These are phyloP conservation scores for Addax nasomaculatus DNA, from an alignment of 2,113 vertebrate genomes.

Conservation along the genomic window DNA sequence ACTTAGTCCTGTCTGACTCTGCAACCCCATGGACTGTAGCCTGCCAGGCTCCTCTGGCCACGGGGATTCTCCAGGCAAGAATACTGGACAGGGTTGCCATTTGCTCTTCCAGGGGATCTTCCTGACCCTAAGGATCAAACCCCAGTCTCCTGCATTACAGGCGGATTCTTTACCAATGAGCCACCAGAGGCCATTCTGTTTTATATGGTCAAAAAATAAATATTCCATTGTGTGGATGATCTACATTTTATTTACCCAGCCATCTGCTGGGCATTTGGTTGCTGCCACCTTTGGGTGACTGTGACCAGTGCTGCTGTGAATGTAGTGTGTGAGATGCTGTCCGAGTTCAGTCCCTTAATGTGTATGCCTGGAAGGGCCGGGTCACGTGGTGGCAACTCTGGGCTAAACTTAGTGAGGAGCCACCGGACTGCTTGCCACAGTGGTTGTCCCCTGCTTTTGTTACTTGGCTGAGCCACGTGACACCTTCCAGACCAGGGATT, in stretches of 20 bases:
- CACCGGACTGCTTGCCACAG: not conserved
- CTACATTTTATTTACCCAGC: too few species aligned
- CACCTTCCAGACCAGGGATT: not conserved
- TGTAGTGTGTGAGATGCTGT: not conserved
- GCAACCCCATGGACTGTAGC: not conserved
- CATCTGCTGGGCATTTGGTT: not conserved
- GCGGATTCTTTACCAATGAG: not conserved
- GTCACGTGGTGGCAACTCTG: not conserved
- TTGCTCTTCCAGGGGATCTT: not conserved
- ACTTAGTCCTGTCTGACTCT: not conserved
- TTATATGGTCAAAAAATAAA: not conserved
- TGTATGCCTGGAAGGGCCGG: fast-evolving
- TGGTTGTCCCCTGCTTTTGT: not conserved
- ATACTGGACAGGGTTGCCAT: not conserved
- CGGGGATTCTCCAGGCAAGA: not conserved
- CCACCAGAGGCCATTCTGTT: not conserved
- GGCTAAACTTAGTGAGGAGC: not conserved
- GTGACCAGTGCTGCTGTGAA: not conserved
- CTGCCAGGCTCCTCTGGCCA: not conserved
- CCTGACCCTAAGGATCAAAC: not conserved
- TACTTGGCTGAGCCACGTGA: not conserved
- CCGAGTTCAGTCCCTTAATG: fast-evolving
- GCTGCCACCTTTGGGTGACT: not conserved
- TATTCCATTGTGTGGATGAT: fast-evolving
- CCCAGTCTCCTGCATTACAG: not conserved